A percentile compares a stretch with the other conserved stretches of the same genome.
Evolutionary conservation across 2,888 invertebrate genomes (phyloP).

Genomic region (Eristalis arbustorum): DNA sequence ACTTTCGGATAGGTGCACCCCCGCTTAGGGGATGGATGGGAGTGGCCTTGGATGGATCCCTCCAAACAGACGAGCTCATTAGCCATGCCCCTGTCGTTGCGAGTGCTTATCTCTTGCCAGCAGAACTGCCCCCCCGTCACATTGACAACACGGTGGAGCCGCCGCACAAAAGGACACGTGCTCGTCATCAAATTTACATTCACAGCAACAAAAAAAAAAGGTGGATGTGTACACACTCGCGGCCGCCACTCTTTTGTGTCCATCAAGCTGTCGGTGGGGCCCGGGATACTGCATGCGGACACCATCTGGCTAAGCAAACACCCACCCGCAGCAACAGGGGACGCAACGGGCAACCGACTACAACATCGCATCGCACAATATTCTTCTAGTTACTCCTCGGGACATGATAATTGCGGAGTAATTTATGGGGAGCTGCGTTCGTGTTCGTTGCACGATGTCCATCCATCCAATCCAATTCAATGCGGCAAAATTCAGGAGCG

Average conservation of each 20-base stretch:
- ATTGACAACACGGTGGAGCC: background rate
- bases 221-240: too few species aligned
- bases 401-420: constrained; percentile 69
- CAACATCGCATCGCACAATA: constrained; percentile 37
- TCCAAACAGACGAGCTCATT: background rate
- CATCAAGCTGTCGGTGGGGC: background rate
- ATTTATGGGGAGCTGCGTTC: constrained; percentile 64
- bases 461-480: constrained; percentile 64
- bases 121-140: background rate
- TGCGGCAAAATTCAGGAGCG: constrained; percentile 53
- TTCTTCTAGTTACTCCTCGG: constrained; percentile 46
- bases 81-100: background rate
- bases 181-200: background rate
- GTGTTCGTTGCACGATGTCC: constrained; percentile 47
- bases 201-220: background rate
- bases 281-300: background rate
- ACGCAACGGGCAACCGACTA: background rate
- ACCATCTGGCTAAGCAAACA: constrained; percentile 58
- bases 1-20: constrained; percentile 28
- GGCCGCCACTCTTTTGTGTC: background rate
- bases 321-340: constrained; percentile 1
- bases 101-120: background rate
- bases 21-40: background rate
- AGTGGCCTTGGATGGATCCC: background rate
- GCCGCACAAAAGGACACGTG: background rate